Evolutionary conservation across 1,140 invertebrate species (phyloP), one percentile per base, ranked within the genome.

Genomic region (Drosophila grimshawi): DNA sequence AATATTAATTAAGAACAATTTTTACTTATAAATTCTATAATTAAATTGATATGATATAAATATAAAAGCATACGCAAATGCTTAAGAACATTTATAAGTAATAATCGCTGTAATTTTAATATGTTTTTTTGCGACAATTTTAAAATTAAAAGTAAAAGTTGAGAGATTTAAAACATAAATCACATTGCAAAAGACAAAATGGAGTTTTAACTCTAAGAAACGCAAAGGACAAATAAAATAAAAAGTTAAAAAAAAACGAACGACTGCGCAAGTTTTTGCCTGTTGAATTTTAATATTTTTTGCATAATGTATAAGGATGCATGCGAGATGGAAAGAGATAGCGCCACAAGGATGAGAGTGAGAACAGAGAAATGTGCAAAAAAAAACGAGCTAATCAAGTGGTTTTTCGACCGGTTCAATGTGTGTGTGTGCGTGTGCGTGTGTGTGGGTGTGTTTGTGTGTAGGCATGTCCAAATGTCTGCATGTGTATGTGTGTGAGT

Each of bases 371-470:
- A 80, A 68, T 72, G 77, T 78, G 19, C 19, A 19, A 43, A 41
- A 78, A 86, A 81, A 78, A 80, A 76, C 78, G 63, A 90, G 86
- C 82, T 90, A 90, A 90, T 90, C 79, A 80, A 86, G 73, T 74
- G 72, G n/a, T 53, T 71, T 65, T 39, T n/a, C 32, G 60, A 66
- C 75, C 76, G 67, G 76, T 79, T 79, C 73, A 63, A 61, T 66
- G 61, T 66, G 56, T 59, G 62, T 43, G 59, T n/a, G 60, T 33
- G 35, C 45, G 39, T 33, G 53, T 61, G 56, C 3, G 3, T 46
- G 39, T 45, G 2, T 56, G 10, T 64, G 64, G 29, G 29, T 69
- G 49, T 45, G 32, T 37, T 7, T 61, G 66, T 57, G 41, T 37
- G 3, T 60, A 5, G 6, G 3, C 8, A 8, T 11, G 51, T 5